Base-by-base conservation (phyloP, 2,113 vertebrate species). In the Sinocyclocheilus maitianheensis region DNA sequence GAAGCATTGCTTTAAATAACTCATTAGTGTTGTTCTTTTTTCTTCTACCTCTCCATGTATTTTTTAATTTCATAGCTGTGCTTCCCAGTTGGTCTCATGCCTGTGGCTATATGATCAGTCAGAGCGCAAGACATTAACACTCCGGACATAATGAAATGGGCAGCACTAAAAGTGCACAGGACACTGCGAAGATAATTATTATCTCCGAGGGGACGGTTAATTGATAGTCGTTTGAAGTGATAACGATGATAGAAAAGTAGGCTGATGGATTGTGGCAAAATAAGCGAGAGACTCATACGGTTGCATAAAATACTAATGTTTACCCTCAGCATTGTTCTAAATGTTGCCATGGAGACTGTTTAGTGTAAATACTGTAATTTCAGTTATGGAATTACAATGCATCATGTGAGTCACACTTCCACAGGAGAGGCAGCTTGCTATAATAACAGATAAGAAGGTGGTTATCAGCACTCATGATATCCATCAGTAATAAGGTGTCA, bases 101-200 rank as follows among this genome's bases (percentile, higher is more conserved):
- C 87, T 85, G 78, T 60, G 77, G 51, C 86, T 74, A 77, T 55
- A 84, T 60, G 87, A 93, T 94, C 93, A 88, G 90, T 92, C 91
- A 93, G 86, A 62, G 88, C 2, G 80, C 84, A 77, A 87, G 90
- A 89, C 87, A 91, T 91, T 91, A 88, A 91, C 83, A 85, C 91
- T 91, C 89, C 91, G 89, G 88, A 84, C 62, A 91, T 94, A 95
- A 95, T 94, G 94, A 93, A 92, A 88, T 90, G 91, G 89, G 91
- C 88, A 89, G 87, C 84, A 37, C 87, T 93, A 93, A 94, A 93
- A 92, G 90, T 92, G 91, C 91, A 91, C 92, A 84, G 89, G 94
- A 92, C 91, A 93, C 93, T 93, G 91, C 88, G 90, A 91, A 92
- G 83, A 81, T 95, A 94, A 94, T 95, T 94, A 94, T 86, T 20